Base-by-base conservation (phyloP, 2,797 vertebrate species). In the Sparus aurata region DNA sequence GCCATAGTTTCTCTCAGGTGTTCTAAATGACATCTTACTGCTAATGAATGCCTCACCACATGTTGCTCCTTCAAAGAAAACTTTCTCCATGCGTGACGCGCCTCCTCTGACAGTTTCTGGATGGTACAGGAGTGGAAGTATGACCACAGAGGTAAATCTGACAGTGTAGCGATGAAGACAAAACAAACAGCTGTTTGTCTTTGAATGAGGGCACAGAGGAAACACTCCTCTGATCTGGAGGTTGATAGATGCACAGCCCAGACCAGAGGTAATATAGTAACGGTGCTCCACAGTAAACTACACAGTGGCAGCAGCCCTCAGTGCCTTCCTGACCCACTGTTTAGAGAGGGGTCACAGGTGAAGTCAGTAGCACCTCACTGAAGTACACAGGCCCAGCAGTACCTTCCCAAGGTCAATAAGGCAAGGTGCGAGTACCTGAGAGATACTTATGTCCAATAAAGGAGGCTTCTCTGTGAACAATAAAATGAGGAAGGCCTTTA, bases 21-120 rank as follows among this genome's bases (percentile, higher is more conserved):
- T 85, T 90, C 82, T 83, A 76, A 92, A 91, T 85, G 75, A 85
- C 86, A 85, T 86, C 66, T 87, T 84, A 69, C 75, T 63, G 70
- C 84, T 88, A 87, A 90, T 85, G 75, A 89, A 87, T 82, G 76
- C 79, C 75, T 69, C 66, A 54, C 80, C 87, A 87, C 85, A 77
- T 85, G 85, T 85, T 90, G 89, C 88, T 77, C 65, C 53, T 55
- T 86, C 27, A 79, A 67, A 76, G 57, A 75, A 88, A 93, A 87
- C 74, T 61, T 83, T 84, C 23, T 72, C 23, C 30, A 70, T 50
- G 50, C 1, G 50, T 61, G 41, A 73, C 72, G 55, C 66, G 68
- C 62, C 53, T 79, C 72, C 46, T 25, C 6, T 3, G 9, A 79
- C 41, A 62, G 79, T 77, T 73, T 73, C 15, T 38, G 73, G 77